Percentiles rank a stretch among this genome's conserved stretches.
Evolutionary conservation across 2,113 vertebrate genomes (phyloP).

Genomic region (Coreoperca whiteheadi): DNA sequence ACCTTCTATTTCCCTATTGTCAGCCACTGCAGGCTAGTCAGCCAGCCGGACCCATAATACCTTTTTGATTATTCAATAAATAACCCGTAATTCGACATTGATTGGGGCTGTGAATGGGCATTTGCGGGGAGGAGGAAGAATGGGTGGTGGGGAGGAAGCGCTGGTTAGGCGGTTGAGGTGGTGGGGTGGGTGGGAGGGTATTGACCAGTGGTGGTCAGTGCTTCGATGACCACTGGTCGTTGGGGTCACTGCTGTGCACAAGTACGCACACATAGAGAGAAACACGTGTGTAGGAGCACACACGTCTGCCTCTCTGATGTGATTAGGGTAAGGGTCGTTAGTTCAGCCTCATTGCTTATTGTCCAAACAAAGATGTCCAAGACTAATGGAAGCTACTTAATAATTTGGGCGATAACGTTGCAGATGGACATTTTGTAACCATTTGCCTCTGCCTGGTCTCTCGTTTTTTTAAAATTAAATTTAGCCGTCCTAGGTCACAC

Average conservation of each 20-base stretch:
- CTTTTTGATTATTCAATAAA: conserved; percentile 91
- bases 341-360: conserved; percentile 79
- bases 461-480: conserved; percentile 13
- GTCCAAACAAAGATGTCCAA: conserved; percentile 80
- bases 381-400: conserved; percentile 78
- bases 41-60: conserved; percentile 79
- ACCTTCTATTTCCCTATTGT: conserved; percentile 73
- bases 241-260: conserved; percentile 73
- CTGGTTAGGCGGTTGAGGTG: conserved; percentile 55
- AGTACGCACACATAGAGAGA: conserved; percentile 38
- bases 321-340: conserved; percentile 83
- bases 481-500: conserved; percentile 2
- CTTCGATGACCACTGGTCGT: conserved; percentile 79
- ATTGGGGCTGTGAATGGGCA: conserved; percentile 84
- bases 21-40: conserved; percentile 76
- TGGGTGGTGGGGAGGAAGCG: conserved; percentile 54
- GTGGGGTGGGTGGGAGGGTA: conserved; percentile 59
- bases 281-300: conserved; percentile 31
- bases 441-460: background rate
- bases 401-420: conserved; percentile 62
- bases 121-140: conserved; percentile 62
- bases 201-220: conserved; percentile 85
- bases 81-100: conserved; percentile 91
- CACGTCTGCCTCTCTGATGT: conserved; percentile 73
- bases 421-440: conserved; percentile 7